Conservation (phyloP, 2,797 vertebrate genomes). For the Danio albolineatus region DNA sequence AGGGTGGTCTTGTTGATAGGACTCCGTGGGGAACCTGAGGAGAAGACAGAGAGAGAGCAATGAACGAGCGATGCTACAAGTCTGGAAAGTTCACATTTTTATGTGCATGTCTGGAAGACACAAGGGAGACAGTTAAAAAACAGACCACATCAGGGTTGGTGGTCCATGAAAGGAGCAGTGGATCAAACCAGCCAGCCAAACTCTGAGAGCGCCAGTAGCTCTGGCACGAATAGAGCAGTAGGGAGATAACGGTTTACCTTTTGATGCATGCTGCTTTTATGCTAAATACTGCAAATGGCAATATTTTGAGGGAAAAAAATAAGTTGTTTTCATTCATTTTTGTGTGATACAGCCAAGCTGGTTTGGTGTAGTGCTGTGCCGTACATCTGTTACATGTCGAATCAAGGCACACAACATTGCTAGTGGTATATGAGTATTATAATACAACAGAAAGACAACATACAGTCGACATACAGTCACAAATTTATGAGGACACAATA, state of each 20-base stretch:
- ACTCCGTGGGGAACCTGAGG: conserved; percentile 91
- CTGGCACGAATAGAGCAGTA: conserved; percentile 61
- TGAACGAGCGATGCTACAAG: conserved; percentile 38
- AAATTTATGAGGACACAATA: conserved; percentile 12
- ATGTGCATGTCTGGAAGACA: conserved; percentile 42
- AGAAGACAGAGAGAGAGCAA: conserved; percentile 38
- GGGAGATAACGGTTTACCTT: conserved; percentile 65
- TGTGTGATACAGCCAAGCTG: conserved; percentile 5
- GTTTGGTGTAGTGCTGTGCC: conserved; percentile 24
- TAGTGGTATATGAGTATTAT: background rate
- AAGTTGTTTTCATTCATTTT: conserved; percentile 27
- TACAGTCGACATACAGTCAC: conserved; percentile 26
- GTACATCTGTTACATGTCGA: conserved; percentile 60
- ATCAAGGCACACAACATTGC: conserved; percentile 43
- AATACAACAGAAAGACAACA: conserved; percentile 37
- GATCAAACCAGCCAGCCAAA: conserved; percentile 65
- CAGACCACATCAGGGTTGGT: conserved; percentile 64
- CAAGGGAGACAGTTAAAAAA: conserved; percentile 66
- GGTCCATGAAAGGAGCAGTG: conserved; percentile 67
- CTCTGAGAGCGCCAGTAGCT: conserved; percentile 61
- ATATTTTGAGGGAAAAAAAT: conserved; percentile 31
- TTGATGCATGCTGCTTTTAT: conserved; percentile 65
- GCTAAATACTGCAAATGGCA: conserved; percentile 39
- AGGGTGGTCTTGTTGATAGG: conserved; percentile 98
- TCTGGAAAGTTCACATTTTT: conserved; percentile 55